Percentiles rank a stretch among this genome's conserved stretches.
Conservation (phyloP, 2,888 invertebrate species). For the Dendrolimus pini region DNA sequence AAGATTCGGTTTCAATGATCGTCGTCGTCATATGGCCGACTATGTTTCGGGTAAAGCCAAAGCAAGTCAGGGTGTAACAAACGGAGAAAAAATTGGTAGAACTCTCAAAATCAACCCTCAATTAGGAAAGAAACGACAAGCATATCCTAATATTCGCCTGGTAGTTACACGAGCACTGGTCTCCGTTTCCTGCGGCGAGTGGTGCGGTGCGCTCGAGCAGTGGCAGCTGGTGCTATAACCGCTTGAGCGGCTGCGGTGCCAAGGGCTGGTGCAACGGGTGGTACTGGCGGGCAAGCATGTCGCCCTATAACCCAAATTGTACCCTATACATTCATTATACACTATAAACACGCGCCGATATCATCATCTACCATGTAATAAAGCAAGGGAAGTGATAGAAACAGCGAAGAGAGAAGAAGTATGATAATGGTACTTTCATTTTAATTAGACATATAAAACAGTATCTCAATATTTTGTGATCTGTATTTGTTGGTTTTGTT, state of each 20-base stretch:
- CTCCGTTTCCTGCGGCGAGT: conserved; percentile 46
- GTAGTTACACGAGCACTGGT: conserved; percentile 56
- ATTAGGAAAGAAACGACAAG: conserved; percentile 15
- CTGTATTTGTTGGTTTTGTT: too few species aligned
- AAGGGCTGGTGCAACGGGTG: conserved; percentile 69
- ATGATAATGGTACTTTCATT: too few species aligned
- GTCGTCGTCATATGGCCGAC: too few species aligned
- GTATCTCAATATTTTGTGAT: too few species aligned
- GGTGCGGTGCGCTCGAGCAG: conserved; percentile 23
- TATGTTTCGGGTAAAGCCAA: too few species aligned
- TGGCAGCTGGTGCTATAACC: conserved; percentile 64
- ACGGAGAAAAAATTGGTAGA: conserved; percentile 4
- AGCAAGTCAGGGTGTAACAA: too few species aligned
- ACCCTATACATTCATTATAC: conserved; percentile 63
- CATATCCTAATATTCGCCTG: conserved; percentile 11
- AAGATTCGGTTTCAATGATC: too few species aligned
- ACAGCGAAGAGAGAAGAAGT: too few species aligned
- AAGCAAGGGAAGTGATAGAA: too few species aligned
- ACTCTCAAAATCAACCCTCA: conserved; percentile 15
- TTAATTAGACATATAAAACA: too few species aligned
- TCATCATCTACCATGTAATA: too few species aligned
- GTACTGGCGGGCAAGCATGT: conserved; percentile 65
- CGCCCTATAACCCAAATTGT: conserved; percentile 68
- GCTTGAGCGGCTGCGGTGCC: conserved; percentile 57
- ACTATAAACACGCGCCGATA: conserved; percentile 13